Percentiles rank a stretch among this genome's conserved stretches.
phyloP scores from a whole-genome alignment of 1,140 invertebrate species.

The Drosophila carrolli region DNA sequence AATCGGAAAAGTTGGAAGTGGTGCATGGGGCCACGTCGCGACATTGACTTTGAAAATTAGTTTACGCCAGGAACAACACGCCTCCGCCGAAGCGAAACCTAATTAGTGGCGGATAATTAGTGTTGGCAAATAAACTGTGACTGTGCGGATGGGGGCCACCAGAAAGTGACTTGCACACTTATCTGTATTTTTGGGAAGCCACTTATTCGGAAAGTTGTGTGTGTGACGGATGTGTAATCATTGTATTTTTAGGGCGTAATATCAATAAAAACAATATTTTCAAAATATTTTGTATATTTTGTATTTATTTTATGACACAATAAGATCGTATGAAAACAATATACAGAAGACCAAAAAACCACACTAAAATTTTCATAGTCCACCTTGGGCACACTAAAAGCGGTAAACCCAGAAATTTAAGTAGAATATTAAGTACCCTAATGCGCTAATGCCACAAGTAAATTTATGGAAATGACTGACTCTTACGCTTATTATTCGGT shows the following conservation, averaged over 20 bases:
- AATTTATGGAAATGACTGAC: neutral
- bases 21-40: constrained; percentile 46
- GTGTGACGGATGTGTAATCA: no score
- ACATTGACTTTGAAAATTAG: constrained; percentile 78
- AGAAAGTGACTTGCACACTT: constrained; percentile 3
- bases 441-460: neutral
- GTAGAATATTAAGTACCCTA: neutral
- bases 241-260: no score
- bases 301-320: no score
- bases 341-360: neutral
- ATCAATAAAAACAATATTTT: no score
- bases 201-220: neutral
- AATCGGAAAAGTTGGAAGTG: constrained; percentile 14
- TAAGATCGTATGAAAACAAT: no score
- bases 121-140: constrained; percentile 25
- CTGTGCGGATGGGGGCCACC: neutral
- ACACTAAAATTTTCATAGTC: neutral
- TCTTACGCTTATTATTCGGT: constrained; percentile 11
- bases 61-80: constrained; percentile 30
- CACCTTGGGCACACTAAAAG: neutral
- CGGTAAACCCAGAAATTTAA: neutral
- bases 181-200: neutral
- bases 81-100: constrained; percentile 16
- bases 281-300: no score
- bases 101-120: constrained; percentile 46